Conservation (phyloP, 2,113 vertebrate genomes). For the Nymphicus hollandicus region DNA sequence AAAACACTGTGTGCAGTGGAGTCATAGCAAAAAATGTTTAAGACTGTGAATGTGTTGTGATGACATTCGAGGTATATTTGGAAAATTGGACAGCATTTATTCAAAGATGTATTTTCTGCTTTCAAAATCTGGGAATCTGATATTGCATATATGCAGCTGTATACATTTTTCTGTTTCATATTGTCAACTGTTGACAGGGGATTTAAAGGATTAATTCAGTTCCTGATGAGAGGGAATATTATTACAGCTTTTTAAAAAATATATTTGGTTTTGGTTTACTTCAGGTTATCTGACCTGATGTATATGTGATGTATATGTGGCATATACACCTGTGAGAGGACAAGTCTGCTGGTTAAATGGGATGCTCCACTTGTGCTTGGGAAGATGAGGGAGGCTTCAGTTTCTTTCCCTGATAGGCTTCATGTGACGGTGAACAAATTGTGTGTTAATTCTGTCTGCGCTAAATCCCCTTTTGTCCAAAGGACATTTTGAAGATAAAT, state of each 20-base stretch:
- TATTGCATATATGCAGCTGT: background rate
- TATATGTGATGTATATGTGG: background rate
- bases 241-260: background rate
- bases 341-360: background rate
- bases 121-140: background rate
- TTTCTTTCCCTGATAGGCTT: background rate
- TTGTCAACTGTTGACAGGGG: background rate
- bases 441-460: background rate
- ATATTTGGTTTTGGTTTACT: background rate
- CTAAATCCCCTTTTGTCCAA: background rate
- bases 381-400: background rate
- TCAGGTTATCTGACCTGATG: background rate
- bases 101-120: background rate
- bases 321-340: background rate
- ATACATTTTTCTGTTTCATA: background rate
- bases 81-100: background rate
- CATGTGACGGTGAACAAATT: background rate
- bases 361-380: background rate
- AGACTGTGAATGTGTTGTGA: background rate
- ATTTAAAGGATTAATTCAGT: background rate
- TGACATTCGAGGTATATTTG: background rate
- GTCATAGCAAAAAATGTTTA: background rate
- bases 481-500: background rate
- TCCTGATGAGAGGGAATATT: background rate
- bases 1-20: background rate